Evolutionary conservation across 2,888 invertebrate genomes (phyloP).

Genomic region (Nemurella pictetii): DNA sequence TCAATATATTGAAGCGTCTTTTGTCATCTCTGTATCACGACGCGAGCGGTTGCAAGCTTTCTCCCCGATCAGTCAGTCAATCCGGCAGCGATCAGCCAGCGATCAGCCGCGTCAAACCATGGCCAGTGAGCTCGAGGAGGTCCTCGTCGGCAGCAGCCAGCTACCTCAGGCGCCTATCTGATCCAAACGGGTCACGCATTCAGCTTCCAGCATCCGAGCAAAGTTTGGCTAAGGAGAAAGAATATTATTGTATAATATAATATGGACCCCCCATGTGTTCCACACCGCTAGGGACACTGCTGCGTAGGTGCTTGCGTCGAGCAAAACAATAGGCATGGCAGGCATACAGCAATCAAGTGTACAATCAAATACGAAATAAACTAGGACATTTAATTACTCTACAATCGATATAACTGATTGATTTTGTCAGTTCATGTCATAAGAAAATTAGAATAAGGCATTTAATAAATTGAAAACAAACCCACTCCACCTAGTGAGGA

Average conservation of each 20-base stretch:
- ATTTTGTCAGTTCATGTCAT: background rate
- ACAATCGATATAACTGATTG: background rate
- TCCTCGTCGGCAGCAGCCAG: slow-evolving; percentile 9
- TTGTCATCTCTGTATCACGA: background rate
- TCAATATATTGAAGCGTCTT: slow-evolving; percentile 2
- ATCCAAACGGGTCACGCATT: slow-evolving; percentile 35
- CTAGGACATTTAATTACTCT: background rate
- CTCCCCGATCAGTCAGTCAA: slow-evolving; percentile 23
- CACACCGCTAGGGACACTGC: background rate
- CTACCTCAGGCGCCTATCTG: slow-evolving; percentile 38
- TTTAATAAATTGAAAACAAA: background rate
- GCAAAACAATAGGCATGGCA: slow-evolving; percentile 1
- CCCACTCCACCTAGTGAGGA: background rate
- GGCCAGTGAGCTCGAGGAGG: slow-evolving; percentile 34
- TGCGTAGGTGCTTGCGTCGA: slow-evolving; percentile 5
- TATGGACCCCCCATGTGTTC: slow-evolving; percentile 33
- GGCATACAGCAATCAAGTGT: background rate
- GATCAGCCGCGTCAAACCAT: slow-evolving; percentile 9
- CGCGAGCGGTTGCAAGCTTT: background rate
- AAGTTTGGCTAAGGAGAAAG: slow-evolving; percentile 22
- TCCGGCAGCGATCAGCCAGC: slow-evolving; percentile 12
- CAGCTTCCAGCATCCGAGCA: background rate
- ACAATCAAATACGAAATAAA: background rate
- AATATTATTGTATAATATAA: slow-evolving; percentile 21
- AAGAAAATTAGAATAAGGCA: background rate